These are phyloP conservation scores for Monopis laevigella DNA, from an alignment of 2,888 invertebrate genomes.

Conservation along the genomic window DNA sequence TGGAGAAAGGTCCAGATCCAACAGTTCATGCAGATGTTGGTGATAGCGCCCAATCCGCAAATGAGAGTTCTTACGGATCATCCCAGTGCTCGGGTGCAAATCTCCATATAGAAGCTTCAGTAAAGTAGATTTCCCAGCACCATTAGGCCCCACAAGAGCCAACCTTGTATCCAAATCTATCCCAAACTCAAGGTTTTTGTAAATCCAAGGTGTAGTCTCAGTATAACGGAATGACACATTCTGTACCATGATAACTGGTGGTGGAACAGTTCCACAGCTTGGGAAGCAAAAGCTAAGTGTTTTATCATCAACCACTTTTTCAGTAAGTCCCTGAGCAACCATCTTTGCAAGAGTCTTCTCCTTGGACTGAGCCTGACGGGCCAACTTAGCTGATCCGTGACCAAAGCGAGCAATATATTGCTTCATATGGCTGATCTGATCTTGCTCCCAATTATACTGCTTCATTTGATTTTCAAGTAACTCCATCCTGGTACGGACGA, in stretches of 20 bases:
- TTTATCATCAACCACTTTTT: slow-evolving; percentile 93
- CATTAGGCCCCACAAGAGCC: slow-evolving; percentile 97
- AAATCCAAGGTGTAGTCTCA: slow-evolving; percentile 89
- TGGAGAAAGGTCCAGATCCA: slow-evolving; percentile 94
- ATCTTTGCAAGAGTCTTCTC: slow-evolving; percentile 99
- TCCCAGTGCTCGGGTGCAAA: slow-evolving; percentile 91
- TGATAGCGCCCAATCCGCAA: slow-evolving; percentile 97
- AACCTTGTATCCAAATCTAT: slow-evolving; percentile 96
- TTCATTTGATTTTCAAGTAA: slow-evolving; percentile 98
- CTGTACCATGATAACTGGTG: slow-evolving; percentile 98
- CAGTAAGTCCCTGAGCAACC: slow-evolving; percentile 97
- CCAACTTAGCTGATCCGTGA: slow-evolving; percentile 98
- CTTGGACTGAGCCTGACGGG: slow-evolving; percentile 98
- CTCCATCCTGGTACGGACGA: slow-evolving; percentile 92
- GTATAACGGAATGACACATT: slow-evolving; percentile 96
- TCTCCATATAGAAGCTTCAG: slow-evolving; percentile 96
- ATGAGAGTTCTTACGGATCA: slow-evolving; percentile 98
- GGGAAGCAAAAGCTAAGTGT: slow-evolving; percentile 95
- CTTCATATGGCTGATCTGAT: slow-evolving; percentile 99
- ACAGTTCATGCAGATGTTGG: slow-evolving; percentile 96
- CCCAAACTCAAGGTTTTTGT: slow-evolving; percentile 97
- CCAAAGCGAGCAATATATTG: slow-evolving; percentile 99
- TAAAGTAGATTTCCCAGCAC: slow-evolving; percentile 98
- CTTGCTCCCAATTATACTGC: slow-evolving; percentile 99
- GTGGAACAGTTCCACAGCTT: slow-evolving; percentile 94